phyloP scores from a whole-genome alignment of 2,113 vertebrate genomes.

The Phyllopteryx taeniolatus region DNA sequence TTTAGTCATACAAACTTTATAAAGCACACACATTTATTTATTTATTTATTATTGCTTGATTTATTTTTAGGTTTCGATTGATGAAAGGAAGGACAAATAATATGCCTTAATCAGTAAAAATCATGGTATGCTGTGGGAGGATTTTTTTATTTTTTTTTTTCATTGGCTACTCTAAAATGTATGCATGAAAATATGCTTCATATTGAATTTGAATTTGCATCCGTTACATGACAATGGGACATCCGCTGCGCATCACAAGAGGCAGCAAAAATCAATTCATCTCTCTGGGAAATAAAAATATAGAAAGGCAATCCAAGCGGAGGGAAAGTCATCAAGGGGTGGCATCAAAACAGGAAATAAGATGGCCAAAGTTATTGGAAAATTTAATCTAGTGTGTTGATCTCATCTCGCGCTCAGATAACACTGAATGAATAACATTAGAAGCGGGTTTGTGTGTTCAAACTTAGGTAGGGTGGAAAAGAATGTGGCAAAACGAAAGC shows the following conservation, averaged over 20 bases:
- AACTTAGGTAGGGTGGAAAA: background rate
- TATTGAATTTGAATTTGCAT: conserved; percentile 20
- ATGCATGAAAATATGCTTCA: background rate
- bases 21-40: no score
- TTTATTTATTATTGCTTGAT: no score
- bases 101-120: no score
- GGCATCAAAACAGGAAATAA: conserved; percentile 30
- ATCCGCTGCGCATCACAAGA: conserved; percentile 13
- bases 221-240: conserved; percentile 13
- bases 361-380: conserved; percentile 35
- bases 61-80: no score
- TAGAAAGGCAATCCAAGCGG: conserved; percentile 33
- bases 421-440: background rate
- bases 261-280: conserved; percentile 53
- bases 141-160: background rate
- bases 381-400: conserved; percentile 48
- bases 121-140: no score
- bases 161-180: background rate
- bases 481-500: background rate
- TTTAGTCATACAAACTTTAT: no score
- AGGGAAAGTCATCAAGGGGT: conserved; percentile 32
- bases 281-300: conserved; percentile 37
- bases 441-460: background rate
- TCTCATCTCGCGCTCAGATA: conserved; percentile 18
- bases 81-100: no score